Percentiles rank a stretch among this genome's conserved stretches.
These are phyloP conservation scores for Excalfactoria chinensis DNA, from an alignment of 2,113 vertebrate species.

Conservation along the genomic window DNA sequence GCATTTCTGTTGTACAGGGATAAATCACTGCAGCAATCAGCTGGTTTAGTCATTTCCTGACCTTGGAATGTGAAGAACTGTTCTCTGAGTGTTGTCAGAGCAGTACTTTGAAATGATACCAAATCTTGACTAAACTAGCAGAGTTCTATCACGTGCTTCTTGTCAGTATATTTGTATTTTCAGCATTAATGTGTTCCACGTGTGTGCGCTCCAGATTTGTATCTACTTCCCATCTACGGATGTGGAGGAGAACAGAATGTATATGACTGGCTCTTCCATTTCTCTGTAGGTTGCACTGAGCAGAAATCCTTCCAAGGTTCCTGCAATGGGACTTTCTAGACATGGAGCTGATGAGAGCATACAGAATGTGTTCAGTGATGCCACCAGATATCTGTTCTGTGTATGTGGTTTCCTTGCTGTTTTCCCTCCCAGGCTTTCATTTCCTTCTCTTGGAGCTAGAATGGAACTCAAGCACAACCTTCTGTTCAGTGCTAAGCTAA, in stretches of 20 bases:
- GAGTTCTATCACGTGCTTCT: background rate
- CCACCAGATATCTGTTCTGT: background rate
- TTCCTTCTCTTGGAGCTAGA: background rate
- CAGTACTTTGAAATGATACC: background rate
- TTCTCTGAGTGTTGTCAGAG: background rate
- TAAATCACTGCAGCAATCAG: background rate
- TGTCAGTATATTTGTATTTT: background rate
- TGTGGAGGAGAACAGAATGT: background rate
- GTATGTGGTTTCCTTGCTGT: background rate
- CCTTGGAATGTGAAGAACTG: background rate
- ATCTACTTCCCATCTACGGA: background rate
- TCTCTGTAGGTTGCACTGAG: fast-evolving
- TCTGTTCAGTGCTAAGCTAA: background rate
- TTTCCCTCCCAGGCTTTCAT: fast-evolving
- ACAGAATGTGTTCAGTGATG: background rate
- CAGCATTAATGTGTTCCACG: background rate
- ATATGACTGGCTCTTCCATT: background rate
- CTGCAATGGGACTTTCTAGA: background rate
- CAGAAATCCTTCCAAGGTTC: background rate
- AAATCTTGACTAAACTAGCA: background rate
- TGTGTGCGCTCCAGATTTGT: background rate
- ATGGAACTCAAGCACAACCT: background rate
- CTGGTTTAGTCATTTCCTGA: background rate
- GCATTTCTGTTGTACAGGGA: fast-evolving
- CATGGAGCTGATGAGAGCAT: fast-evolving